Evolutionary conservation across 2,888 invertebrate species (phyloP).

Genomic region (Parapristionchus giblindavisi): DNA sequence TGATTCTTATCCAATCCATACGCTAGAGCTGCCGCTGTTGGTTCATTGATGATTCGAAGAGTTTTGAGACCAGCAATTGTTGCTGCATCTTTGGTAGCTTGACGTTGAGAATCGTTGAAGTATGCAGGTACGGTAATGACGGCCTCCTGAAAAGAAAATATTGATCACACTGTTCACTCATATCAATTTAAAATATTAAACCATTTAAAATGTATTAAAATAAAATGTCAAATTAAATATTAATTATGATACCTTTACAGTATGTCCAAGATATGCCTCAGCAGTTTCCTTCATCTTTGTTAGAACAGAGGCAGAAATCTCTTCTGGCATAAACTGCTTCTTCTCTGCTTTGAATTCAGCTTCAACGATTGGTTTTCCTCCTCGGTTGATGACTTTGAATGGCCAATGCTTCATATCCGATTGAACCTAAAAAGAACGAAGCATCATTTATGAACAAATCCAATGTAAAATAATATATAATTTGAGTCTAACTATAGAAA

Average conservation of each 20-base stretch:
- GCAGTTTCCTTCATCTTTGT: slow-evolving; percentile 57
- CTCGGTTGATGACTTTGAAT: slow-evolving; percentile 61
- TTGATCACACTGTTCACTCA: too few relatives aligned
- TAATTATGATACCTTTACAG: slow-evolving; percentile 40
- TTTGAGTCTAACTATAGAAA: not conserved
- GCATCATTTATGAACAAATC: not conserved
- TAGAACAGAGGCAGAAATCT: slow-evolving; percentile 41
- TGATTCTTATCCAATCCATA: slow-evolving; percentile 76
- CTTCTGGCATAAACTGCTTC: slow-evolving; percentile 32
- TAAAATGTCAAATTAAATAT: too few relatives aligned
- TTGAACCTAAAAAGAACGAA: slow-evolving; percentile 47
- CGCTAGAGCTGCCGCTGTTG: slow-evolving; percentile 79
- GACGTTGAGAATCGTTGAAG: slow-evolving; percentile 78
- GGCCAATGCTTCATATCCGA: slow-evolving; percentile 69
- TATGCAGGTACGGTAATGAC: slow-evolving; percentile 89
- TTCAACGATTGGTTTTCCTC: slow-evolving; percentile 70
- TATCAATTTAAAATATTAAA: too few relatives aligned
- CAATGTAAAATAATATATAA: not conserved
- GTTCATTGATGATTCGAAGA: slow-evolving; percentile 73
- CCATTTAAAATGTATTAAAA: too few relatives aligned
- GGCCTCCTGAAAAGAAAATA: slow-evolving; percentile 74
- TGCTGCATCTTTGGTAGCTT: slow-evolving; percentile 76
- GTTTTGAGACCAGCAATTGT: slow-evolving; percentile 72
- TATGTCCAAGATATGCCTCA: slow-evolving; percentile 54
- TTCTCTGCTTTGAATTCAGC: slow-evolving; percentile 80